Percentiles rank a stretch among this genome's conserved stretches.
Evolutionary conservation across 2,113 vertebrate species (phyloP).

Genomic region (Crotalus tigris): DNA sequence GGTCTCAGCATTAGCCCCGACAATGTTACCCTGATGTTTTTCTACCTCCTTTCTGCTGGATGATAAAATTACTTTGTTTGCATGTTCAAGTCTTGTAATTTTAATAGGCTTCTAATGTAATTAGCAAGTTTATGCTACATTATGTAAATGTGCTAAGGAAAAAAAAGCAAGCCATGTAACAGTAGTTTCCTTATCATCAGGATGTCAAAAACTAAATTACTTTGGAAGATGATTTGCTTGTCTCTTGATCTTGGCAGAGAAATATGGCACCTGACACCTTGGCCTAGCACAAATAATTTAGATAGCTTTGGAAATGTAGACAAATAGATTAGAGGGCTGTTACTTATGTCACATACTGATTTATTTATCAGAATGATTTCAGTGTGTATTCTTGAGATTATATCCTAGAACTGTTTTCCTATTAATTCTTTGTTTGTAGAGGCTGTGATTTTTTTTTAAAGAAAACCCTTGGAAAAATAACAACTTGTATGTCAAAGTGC

Average conservation of each 20-base stretch:
- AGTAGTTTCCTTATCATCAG: neutral
- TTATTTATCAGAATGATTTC: neutral
- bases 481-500: neutral
- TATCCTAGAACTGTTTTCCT: neutral
- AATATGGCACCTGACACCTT: neutral
- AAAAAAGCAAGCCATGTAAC: neutral
- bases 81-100: slow-evolving; percentile 4
- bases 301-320: neutral
- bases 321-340: neutral
- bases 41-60: neutral
- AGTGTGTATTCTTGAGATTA: neutral
- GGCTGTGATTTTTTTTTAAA: neutral
- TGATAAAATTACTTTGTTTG: neutral
- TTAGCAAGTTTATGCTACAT: neutral
- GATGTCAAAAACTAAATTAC: neutral
- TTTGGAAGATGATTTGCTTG: neutral
- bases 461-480: neutral
- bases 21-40: neutral
- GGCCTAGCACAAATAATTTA: neutral
- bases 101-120: neutral
- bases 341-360: neutral
- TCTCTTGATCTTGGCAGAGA: neutral
- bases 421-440: neutral
- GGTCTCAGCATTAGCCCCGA: neutral
- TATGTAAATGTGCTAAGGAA: neutral